Base-by-base conservation (phyloP, 1,140 invertebrate species). In the Apis florea region DNA sequence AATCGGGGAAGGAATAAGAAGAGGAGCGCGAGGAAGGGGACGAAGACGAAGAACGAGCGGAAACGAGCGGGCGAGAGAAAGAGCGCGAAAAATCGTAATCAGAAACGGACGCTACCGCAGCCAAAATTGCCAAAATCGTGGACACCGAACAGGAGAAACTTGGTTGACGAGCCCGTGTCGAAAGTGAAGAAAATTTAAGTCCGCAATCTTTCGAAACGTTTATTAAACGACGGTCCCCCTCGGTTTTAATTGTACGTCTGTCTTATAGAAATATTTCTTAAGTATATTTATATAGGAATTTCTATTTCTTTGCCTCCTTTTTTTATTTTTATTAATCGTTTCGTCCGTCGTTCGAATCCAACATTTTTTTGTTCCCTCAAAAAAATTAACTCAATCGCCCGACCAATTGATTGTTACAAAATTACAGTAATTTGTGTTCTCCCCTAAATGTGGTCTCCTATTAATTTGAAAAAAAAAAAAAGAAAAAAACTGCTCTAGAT, bases 121-220 rank as follows among this genome's bases (percentile, higher is more conserved):
- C 86, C 90, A 15, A 85, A 66, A 70, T 64, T 89, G 17, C 90
- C 88, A 0, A 86, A 67, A 59, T 75, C 85, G 1, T 91, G 90
- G 90, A 74, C 63, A 5, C 88, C 85, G 11, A 86, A 70, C 24
- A 85, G 70, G 12, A 82, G 89, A n/a, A 84, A 87, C 72, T 73
- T 90, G 1, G 12, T 63, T 15, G 85, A 90, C 21, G 90, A 91
- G 59, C 86, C 89, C 6, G 70, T 89, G 49, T 85, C 89, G 5
- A 91, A 85, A 69, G 79, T 90, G 31, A 84, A 84, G 56, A 90
- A 89, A 24, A 40, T 81, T 47, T 81, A 58, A 73, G 0, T 59
- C 15, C 24, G 56, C 2, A 31, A 40, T 40, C 31, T 40, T 40
- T 40, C 31, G 31, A 31, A 31, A 31, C 31, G 31, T 40, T 4